A percentile compares a stretch with the other conserved stretches of the same genome.
Conservation (phyloP, 2,797 vertebrate genomes). For the Hippocampus kuda region DNA sequence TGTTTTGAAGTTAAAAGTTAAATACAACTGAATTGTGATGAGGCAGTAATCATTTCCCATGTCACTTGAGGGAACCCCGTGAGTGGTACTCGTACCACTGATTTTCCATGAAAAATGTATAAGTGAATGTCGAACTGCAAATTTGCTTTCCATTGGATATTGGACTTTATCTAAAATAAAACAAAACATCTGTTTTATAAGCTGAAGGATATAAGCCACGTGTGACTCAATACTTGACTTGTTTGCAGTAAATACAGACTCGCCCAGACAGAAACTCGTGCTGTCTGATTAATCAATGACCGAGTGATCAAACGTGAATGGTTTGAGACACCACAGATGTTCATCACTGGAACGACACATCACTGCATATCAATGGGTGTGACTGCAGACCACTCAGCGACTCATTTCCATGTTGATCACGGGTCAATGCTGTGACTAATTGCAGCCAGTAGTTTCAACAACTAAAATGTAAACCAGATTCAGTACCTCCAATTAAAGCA, state of each 20-base stretch:
- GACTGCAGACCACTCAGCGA: background rate
- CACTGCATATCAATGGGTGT: background rate
- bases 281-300: background rate
- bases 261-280: too few relatives aligned
- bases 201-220: background rate
- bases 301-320: background rate
- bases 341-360: background rate
- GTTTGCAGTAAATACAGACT: background rate
- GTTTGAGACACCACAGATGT: background rate
- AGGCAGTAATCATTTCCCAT: too few relatives aligned
- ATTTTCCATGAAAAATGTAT: too few relatives aligned
- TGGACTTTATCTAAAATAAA: background rate
- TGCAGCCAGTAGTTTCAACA: background rate
- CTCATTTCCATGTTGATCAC: background rate
- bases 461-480: background rate
- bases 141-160: too few relatives aligned
- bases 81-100: too few relatives aligned
- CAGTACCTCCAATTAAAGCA: background rate
- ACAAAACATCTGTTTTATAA: background rate
- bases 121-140: too few relatives aligned
- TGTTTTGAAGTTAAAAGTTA: too few relatives aligned
- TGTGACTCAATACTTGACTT: background rate
- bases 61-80: too few relatives aligned
- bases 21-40: too few relatives aligned
- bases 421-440: background rate